Evolutionary conservation across 2,113 vertebrate genomes (phyloP), one percentile per base, ranked within the genome.

Genomic region (Butorides virescens): DNA sequence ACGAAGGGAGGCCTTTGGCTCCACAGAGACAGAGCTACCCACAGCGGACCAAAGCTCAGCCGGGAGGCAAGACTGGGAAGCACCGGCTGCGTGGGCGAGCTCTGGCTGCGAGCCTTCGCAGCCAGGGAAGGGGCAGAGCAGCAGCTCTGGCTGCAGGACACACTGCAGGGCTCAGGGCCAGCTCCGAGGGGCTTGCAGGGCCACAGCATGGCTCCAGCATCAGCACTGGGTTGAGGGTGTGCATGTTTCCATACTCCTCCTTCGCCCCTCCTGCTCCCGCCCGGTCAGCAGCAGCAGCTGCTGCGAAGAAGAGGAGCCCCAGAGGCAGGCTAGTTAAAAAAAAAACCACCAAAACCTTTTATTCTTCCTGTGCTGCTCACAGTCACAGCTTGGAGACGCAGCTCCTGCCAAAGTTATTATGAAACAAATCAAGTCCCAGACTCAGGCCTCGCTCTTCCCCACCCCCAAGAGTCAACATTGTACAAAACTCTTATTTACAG

Each of bases 401-500:
- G 21, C 93, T 96, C 70, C 75, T 95, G 94, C 95, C 93, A 93
- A 93, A 77, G 89, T 83, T 67, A 86, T 65, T 97, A 95, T 68
- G 93, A 97, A 97, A 95, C 86, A 91, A 96, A 93, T 86, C 67
- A 92, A 94, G 91, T 75, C 95, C 88, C 90, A 92, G 93, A 78
- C 94, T 88, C 92, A 27, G 90, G 83, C 70, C 85, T 86, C 25
- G 7, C 86, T 92, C 90, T 67, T 75, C 92, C 97, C 94, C 95
- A 80, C 89, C 93, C 95, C 92, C 94, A 91, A 94, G 92, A 95
- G 82, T 83, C 86, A 97, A 98, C 97, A 97, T 97, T 96, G 93
- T 98, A 98, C 97, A 98, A 98, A 98, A 98, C 96, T 97, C 20
- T 98, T 98, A 98, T 98, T 98, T 98, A 98, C 98, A 98, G 91